Conservation (phyloP, 2,113 vertebrate genomes). For the Euleptes europaea region DNA sequence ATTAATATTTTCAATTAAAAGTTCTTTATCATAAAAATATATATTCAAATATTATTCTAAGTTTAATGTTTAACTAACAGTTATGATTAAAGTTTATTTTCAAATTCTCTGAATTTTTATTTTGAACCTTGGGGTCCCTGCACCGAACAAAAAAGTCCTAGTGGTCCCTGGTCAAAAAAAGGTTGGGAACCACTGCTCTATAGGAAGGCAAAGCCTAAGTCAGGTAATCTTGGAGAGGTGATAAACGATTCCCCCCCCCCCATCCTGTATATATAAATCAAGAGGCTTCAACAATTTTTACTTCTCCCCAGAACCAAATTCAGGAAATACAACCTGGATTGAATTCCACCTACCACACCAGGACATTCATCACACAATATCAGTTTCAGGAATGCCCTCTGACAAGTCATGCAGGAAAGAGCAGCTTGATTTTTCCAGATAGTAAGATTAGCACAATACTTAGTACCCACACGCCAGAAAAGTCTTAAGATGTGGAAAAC, state of each 20-base stretch:
- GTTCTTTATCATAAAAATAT: too few relatives aligned
- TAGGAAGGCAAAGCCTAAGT: too few relatives aligned
- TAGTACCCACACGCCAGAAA: neutral
- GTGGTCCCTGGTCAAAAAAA: too few relatives aligned
- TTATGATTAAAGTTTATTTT: too few relatives aligned
- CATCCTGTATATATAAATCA: neutral
- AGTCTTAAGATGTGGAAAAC: neutral
- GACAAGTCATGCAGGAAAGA: neutral
- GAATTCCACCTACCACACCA: constrained; percentile 50
- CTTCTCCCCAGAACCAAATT: neutral
- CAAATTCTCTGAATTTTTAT: too few relatives aligned
- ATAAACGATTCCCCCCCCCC: neutral
- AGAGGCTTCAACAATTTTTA: neutral
- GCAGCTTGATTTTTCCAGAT: constrained; percentile 46
- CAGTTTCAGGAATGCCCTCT: neutral
- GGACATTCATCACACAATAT: constrained; percentile 7
- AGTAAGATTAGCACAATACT: neutral
- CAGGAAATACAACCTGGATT: constrained; percentile 1
- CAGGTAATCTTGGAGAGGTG: neutral
- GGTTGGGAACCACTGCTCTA: too few relatives aligned
- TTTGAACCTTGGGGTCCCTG: too few relatives aligned
- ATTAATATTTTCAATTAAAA: too few relatives aligned
- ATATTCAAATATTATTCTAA: too few relatives aligned
- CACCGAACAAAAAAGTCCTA: too few relatives aligned
- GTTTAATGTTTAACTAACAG: too few relatives aligned